These are phyloP conservation scores for Paracentrotus lividus DNA, from an alignment of 53 echinoderm and acorn worm genomes.

Conservation along the genomic window DNA sequence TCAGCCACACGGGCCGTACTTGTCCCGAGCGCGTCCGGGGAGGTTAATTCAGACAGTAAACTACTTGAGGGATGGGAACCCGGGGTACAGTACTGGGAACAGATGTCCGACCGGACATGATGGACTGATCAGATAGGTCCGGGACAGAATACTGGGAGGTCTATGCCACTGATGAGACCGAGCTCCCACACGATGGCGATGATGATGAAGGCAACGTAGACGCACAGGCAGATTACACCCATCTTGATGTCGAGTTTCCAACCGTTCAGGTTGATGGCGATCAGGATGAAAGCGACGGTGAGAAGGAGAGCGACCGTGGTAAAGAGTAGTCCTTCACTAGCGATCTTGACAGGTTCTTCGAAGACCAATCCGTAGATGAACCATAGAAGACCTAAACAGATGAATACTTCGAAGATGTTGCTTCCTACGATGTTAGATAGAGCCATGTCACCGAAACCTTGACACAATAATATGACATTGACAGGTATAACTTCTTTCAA, in stretches of 20 bases:
- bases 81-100: neutral
- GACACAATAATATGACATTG: neutral
- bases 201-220: conserved; percentile 78
- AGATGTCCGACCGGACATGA: neutral
- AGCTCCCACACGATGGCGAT: conserved; percentile 82
- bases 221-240: conserved; percentile 79
- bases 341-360: conserved; percentile 73
- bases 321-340: conserved; percentile 80
- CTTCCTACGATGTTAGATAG: conserved; percentile 96
- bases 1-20: neutral
- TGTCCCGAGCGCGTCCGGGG: neutral
- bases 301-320: conserved; percentile 81
- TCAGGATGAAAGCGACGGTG: conserved; percentile 77
- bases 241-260: conserved; percentile 90
- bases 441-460: conserved; percentile 96
- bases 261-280: conserved; percentile 82
- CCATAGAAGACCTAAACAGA: conserved; percentile 92
- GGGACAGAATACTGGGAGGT: conserved; percentile 64
- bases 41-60: neutral
- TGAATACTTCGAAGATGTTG: conserved; percentile 93
- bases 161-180: conserved; percentile 72
- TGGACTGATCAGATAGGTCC: conserved; percentile 49
- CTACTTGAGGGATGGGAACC: neutral
- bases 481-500: too few species aligned
- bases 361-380: conserved; percentile 72